A percentile compares a stretch with the other conserved stretches of the same genome.
phyloP scores from a whole-genome alignment of 2,797 vertebrate genomes.

The Momotus momota region DNA sequence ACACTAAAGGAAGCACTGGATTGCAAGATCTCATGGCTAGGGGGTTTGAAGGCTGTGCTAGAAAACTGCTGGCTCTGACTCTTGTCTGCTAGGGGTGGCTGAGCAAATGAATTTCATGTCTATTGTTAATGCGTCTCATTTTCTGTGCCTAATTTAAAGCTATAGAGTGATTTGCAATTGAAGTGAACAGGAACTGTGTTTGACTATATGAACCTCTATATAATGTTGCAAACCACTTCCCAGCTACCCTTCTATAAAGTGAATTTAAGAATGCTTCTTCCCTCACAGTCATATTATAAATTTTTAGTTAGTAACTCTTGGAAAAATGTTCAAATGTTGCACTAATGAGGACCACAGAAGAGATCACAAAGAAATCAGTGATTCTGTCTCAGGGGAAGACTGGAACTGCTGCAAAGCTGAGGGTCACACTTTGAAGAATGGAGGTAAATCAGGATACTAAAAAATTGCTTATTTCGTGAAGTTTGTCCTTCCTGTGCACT shows the following conservation, averaged over 20 bases:
- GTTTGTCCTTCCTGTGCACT: constrained; percentile 63
- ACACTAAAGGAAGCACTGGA: not conserved
- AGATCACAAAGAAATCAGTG: not conserved
- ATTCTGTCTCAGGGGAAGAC: not conserved
- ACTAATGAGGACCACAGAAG: not conserved
- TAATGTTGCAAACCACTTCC: not conserved
- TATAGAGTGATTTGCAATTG: not conserved
- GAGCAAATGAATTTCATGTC: not conserved
- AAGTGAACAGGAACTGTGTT: not conserved
- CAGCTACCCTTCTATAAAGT: not conserved
- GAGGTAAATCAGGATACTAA: constrained; percentile 18
- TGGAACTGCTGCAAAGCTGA: not conserved
- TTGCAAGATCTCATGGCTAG: not conserved
- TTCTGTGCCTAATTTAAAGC: not conserved
- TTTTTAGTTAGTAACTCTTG: not conserved
- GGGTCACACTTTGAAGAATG: not conserved
- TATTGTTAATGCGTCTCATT: not conserved
- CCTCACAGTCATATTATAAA: not conserved
- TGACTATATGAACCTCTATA: not conserved
- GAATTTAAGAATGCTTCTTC: not conserved
- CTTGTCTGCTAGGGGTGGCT: not conserved
- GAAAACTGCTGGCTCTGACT: not conserved
- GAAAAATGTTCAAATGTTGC: not conserved
- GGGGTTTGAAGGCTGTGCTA: not conserved
- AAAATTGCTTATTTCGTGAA: constrained; percentile 26